Base-by-base conservation (phyloP, 2,888 invertebrate genomes). In the Aricia artaxerxes region DNA sequence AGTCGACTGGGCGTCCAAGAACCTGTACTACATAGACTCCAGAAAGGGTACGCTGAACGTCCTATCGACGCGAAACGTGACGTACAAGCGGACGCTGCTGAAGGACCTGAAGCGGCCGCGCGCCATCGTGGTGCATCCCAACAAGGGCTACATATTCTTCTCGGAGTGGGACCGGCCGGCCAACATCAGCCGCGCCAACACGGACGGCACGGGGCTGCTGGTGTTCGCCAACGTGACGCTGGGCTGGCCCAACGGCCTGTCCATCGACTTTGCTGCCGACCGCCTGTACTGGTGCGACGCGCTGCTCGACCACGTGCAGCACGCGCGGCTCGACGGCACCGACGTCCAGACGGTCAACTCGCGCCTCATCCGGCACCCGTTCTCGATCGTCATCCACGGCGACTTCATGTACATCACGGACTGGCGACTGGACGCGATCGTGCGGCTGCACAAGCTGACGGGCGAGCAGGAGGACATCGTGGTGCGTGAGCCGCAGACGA, bases 251-350 rank as follows among this genome's bases (percentile, higher is more conserved):
- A 99, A 99, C 88, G 99, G 99, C 0, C 92, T 99, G 4, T 98
- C 98, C 1, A 97, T 99, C 82, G 99, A 99, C 91, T 98, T 98
- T 87, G 95, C 95, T 61, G 96, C 96, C 31, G 97, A 99, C 89
- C 95, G 99, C 16, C 95, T 99, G 0, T 99, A 99, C 91, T 99
- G 99, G 99, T 99, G 99, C 86, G 99, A 99, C 88, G 99, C 99
- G 3, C 92, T 99, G 2, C 94, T 99, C 7, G 99, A 99, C 90
- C 99, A 99, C 90, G 98, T 99, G 0, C 99, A 99, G 87, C 98
- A 99, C 88, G 97, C 98, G 0, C 97, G 97, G 85, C 94, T 99
- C 4, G 98, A 99, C 87, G 99, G 99, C 0, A 96, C 96, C 0
- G 98, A 99, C 88, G 97, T 99, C 0, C 97, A 96, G 85, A 99